Conservation (phyloP, 2,113 vertebrate genomes). For the Ceyx melanurus region DNA sequence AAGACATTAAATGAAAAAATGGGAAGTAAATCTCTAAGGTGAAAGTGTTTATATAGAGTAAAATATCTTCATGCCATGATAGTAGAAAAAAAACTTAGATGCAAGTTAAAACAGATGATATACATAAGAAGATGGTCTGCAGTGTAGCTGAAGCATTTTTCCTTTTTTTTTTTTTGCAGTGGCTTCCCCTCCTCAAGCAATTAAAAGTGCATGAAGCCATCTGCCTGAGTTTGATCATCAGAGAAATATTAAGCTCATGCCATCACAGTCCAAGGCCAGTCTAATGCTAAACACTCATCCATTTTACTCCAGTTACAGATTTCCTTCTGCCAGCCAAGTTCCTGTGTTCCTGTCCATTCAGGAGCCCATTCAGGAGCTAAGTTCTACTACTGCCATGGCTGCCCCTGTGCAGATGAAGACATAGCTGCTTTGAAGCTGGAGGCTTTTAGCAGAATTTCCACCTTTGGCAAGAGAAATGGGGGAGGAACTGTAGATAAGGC, state of each 20-base stretch:
- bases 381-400: slow-evolving; percentile 22
- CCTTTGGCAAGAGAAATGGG: background rate
- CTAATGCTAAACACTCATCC: background rate
- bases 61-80: background rate
- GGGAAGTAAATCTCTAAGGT: background rate
- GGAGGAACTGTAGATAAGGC: background rate
- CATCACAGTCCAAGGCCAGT: background rate
- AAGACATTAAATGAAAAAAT: background rate
- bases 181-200: background rate
- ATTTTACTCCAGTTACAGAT: background rate
- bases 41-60: background rate
- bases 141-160: rapidly evolving
- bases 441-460: background rate
- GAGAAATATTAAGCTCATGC: background rate
- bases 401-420: slow-evolving; percentile 44
- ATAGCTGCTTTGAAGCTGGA: slow-evolving; percentile 46
- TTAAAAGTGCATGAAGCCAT: background rate
- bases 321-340: background rate
- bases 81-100: background rate
- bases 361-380: background rate
- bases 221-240: background rate
- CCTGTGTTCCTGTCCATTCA: background rate
- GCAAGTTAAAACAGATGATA: background rate
- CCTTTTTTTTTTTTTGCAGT: background rate
- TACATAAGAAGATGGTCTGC: background rate